These are phyloP conservation scores for Tipula helvola DNA, from an alignment of 2,888 invertebrate species.

Conservation along the genomic window DNA sequence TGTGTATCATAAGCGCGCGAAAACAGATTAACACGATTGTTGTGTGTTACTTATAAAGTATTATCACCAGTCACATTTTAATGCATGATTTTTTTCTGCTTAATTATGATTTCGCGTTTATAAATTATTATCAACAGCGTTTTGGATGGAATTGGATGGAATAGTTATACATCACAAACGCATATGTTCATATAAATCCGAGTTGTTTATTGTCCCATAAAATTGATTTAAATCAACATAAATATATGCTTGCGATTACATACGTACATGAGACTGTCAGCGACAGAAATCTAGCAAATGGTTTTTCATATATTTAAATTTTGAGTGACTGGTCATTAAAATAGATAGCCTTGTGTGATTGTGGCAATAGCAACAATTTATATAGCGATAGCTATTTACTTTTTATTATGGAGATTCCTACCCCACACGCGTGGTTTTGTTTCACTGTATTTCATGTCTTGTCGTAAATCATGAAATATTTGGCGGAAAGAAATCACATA, in stretches of 20 bases:
- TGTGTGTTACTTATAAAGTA: not conserved
- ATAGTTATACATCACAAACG: not conserved
- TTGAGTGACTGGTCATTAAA: not conserved
- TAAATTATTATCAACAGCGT: not conserved
- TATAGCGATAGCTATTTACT: too few relatives aligned
- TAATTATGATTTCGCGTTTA: not conserved
- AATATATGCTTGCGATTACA: not conserved
- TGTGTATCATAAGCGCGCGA: not conserved
- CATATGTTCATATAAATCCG: not conserved
- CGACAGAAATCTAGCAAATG: not conserved
- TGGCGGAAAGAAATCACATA: too few relatives aligned
- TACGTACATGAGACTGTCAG: not conserved
- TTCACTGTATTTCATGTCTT: too few relatives aligned
- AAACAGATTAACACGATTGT: not conserved
- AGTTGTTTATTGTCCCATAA: not conserved
- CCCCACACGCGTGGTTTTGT: too few relatives aligned
- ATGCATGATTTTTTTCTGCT: not conserved
- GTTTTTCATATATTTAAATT: not conserved
- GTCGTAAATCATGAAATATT: too few relatives aligned
- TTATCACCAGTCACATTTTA: not conserved
- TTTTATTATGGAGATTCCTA: too few relatives aligned
- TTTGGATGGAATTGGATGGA: not conserved
- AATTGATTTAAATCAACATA: not conserved
- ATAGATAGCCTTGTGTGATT: not conserved
- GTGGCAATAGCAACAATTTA: not conserved